phyloP scores from a whole-genome alignment of 2,113 vertebrate genomes.

The Neolamprologus toae region DNA sequence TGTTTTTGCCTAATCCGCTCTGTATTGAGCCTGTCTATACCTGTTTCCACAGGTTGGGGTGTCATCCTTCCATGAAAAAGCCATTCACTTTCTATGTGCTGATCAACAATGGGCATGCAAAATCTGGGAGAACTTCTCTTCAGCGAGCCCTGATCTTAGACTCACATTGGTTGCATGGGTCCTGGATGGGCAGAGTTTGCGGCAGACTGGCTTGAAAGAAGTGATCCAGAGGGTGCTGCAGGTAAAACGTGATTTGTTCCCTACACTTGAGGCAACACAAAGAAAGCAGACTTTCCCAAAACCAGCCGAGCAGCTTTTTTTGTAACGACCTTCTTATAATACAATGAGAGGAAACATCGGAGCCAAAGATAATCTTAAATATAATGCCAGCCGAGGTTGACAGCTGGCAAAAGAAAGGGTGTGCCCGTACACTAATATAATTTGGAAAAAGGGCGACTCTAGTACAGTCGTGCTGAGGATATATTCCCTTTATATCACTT shows the following conservation, averaged over 20 bases:
- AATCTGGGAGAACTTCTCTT: constrained; percentile 63
- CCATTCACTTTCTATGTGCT: constrained; percentile 65
- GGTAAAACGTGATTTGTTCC: constrained; percentile 57
- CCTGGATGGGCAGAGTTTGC: constrained; percentile 12
- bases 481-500: not conserved
- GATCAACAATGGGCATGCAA: constrained; percentile 1
- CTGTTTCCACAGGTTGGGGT: constrained; percentile 71
- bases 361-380: not conserved
- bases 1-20: not conserved
- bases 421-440: not conserved
- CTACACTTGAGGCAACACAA: not conserved
- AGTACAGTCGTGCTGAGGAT: not conserved
- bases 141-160: constrained; percentile 44
- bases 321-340: not conserved
- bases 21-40: not conserved
- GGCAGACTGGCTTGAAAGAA: constrained; percentile 22
- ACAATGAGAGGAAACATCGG: constrained; percentile 37
- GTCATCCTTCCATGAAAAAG: constrained; percentile 68
- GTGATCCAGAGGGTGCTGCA: constrained; percentile 63
- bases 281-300: not conserved
- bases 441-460: not conserved
- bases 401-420: constrained; percentile 4
- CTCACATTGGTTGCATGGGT: constrained; percentile 70
- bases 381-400: not conserved
- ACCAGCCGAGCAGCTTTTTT: not conserved